Percentiles rank a stretch among this genome's conserved stretches.
Conservation (phyloP, 1,140 invertebrate species). For the Trissolcus basalis region DNA sequence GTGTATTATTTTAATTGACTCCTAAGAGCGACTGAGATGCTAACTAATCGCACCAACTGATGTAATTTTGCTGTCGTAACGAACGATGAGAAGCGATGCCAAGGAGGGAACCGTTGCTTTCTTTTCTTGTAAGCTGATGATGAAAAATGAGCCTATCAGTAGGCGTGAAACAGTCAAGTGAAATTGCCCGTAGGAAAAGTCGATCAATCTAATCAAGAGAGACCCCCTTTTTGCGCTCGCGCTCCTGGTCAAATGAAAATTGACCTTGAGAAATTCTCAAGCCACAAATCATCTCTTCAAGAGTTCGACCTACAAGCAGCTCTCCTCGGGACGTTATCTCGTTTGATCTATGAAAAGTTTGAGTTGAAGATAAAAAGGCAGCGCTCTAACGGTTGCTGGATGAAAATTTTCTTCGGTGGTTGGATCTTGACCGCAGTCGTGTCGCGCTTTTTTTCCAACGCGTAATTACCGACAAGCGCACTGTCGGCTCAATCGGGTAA, state of each 20-base stretch:
- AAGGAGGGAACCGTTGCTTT: constrained; percentile 38
- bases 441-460: constrained; percentile 68
- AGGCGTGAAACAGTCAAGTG: constrained; percentile 42
- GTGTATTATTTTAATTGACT: neutral
- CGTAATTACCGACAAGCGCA: constrained; percentile 67
- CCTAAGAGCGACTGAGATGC: neutral
- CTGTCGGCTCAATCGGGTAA: constrained; percentile 46
- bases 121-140: constrained; percentile 24
- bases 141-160: constrained; percentile 49
- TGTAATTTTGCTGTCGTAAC: constrained; percentile 33
- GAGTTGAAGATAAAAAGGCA: too few species aligned
- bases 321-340: too few species aligned
- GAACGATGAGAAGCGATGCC: constrained; percentile 28
- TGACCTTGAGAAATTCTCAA: constrained; percentile 16
- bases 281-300: too few species aligned
- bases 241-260: constrained; percentile 18
- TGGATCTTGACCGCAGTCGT: constrained; percentile 61
- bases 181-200: constrained; percentile 48
- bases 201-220: constrained; percentile 37
- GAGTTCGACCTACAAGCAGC: too few species aligned
- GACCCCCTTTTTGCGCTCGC: constrained; percentile 27
- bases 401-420: constrained; percentile 33
- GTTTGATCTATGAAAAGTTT: too few species aligned
- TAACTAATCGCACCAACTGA: constrained; percentile 29
- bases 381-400: too few species aligned